phyloP scores from a whole-genome alignment of 2,113 vertebrate genomes.

The Xenus cinereus region DNA sequence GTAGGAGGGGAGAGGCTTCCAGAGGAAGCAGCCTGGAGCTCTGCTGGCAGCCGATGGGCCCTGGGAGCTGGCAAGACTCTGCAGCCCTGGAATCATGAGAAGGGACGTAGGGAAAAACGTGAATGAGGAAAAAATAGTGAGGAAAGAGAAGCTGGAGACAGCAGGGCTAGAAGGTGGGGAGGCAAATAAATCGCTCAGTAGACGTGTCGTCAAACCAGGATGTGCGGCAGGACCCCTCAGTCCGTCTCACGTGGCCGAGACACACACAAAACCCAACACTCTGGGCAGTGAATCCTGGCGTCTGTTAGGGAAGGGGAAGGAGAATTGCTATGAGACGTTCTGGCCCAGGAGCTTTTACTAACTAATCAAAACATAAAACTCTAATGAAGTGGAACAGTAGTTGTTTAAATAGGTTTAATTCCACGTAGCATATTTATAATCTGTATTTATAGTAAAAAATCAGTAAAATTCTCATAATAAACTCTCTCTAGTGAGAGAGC shows the following conservation, averaged over 20 bases:
- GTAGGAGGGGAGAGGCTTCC: background rate
- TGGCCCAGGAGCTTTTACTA: background rate
- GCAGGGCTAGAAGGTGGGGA: background rate
- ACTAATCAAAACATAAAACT: background rate
- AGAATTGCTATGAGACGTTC: background rate
- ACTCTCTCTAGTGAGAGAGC: no score
- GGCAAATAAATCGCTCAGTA: background rate
- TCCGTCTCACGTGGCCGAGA: background rate
- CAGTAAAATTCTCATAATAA: no score
- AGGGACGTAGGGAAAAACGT: background rate
- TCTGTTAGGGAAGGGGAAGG: background rate
- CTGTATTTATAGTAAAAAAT: conserved; percentile 7
- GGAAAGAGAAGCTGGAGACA: background rate
- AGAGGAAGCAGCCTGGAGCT: background rate
- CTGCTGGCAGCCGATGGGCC: background rate
- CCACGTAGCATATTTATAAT: background rate
- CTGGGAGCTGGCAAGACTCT: background rate
- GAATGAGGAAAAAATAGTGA: background rate
- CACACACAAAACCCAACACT: background rate
- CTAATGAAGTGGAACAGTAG: background rate
- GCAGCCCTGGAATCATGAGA: background rate
- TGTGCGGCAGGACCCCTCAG: background rate
- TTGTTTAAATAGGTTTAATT: conserved; percentile 12
- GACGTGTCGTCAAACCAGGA: background rate
- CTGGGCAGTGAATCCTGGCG: background rate